Evolutionary conservation across 2,113 vertebrate species (phyloP), one percentile per base, ranked within the genome.

Genomic region (Prietella phreatophila): DNA sequence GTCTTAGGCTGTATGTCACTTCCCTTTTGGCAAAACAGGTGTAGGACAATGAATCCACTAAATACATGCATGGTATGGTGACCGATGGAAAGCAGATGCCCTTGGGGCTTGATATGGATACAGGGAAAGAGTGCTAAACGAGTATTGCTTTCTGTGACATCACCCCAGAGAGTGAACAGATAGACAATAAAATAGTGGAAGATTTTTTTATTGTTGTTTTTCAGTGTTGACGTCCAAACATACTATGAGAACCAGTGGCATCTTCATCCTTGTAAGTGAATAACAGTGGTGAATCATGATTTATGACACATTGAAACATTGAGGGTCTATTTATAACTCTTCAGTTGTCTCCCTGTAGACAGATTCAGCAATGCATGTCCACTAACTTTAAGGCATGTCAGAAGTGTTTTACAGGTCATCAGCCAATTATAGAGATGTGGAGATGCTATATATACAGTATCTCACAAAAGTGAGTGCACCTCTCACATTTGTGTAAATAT

Each of bases 251-350:
- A 85, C 30, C 33, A 83, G 53, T 56, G 33, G 9, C 9, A 56
- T 17, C 36, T 6, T 33, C 39, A 19, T 56, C 61, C 50, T 20
- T 27, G 22, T 47, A 76, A 71, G 47, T 27, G 82, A 84, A 88
- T 88, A 90, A 78, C 92, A 90, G 91, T 86, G 85, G 91, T 88
- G 56, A 88, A 92, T 86, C 82, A 91, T 92, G 88, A 92, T 87
- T 88, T 76, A 86, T 47, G 42, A 47, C 42, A 47, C 6, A 6
- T 47, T 6, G 42, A 47, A 47, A 7, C 42, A 7, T 47, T 19
- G 27, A 42, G 56, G 10, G 50, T 67, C 53, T 88, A 71, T 69
- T 84, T 65, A 47, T 25, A 82, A 69, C 75, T 89, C 85, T 71
- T 60, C 80, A 81, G 86, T 58, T 85, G 69, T 88, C 78, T 60